phyloP scores from a whole-genome alignment of 2,888 invertebrate genomes.

The Acrocyrtus sp. region DNA sequence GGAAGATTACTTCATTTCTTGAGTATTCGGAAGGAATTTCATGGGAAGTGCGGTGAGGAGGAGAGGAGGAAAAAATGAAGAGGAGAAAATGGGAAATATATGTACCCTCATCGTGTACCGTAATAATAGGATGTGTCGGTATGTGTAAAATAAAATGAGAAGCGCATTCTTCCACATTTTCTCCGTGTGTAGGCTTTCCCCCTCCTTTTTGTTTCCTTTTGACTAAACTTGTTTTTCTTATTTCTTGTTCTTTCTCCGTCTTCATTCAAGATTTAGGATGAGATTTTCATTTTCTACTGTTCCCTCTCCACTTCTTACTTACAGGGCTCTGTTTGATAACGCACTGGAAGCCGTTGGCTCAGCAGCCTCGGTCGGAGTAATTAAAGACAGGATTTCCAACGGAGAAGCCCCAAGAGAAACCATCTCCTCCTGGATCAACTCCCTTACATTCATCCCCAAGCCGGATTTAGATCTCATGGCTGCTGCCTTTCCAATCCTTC shows the following conservation, averaged over 20 bases:
- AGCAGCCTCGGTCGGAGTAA: conserved; percentile 81
- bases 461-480: conserved; percentile 60
- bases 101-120: neutral
- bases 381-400: conserved; percentile 81
- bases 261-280: neutral
- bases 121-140: neutral
- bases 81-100: conserved; percentile 1
- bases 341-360: conserved; percentile 89
- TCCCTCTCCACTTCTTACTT: conserved; percentile 5
- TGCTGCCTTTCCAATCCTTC: conserved; percentile 65
- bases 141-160: conserved; percentile 14
- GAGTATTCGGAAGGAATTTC: neutral
- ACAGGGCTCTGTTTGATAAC: conserved; percentile 82
- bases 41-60: neutral
- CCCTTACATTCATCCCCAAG: conserved; percentile 82
- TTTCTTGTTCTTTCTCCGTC: neutral
- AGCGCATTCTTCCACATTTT: conserved; percentile 30
- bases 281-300: conserved; percentile 5
- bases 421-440: conserved; percentile 83
- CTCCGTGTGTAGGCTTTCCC: neutral
- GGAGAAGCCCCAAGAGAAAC: conserved; percentile 74
- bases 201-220: neutral
- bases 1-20: neutral
- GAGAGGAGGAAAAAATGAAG: neutral
- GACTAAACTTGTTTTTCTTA: conserved; percentile 9